Evolutionary conservation across 2,888 invertebrate genomes (phyloP).

Genomic region (Lomographa bimaculata): DNA sequence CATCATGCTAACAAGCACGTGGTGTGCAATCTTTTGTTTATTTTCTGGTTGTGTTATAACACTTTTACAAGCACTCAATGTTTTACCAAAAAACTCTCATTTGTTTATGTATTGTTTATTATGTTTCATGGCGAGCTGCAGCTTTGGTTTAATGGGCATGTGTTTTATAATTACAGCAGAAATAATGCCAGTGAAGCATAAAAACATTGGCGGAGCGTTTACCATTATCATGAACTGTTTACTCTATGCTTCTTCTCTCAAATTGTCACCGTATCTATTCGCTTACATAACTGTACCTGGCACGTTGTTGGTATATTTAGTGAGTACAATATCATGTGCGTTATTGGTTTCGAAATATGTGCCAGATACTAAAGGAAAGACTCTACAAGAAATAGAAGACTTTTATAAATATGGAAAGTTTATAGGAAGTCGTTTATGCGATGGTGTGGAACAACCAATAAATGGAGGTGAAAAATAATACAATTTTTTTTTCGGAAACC

Average conservation of each 20-base stretch:
- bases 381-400: no score
- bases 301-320: constrained; percentile 1
- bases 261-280: background rate
- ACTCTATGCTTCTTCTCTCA: background rate
- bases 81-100: constrained; percentile 1
- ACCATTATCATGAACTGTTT: background rate
- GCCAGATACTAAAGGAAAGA: constrained; percentile 35
- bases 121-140: background rate
- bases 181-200: no score
- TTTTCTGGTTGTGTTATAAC: background rate
- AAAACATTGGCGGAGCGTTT: no score
- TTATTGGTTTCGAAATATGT: constrained; percentile 31
- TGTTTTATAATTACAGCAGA: no score
- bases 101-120: background rate
- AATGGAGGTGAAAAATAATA: no score
- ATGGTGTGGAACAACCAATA: no score
- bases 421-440: background rate
- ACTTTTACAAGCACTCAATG: background rate
- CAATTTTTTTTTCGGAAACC: no score
- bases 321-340: background rate
- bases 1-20: background rate
- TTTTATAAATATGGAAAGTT: constrained; percentile 21
- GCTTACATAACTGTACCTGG: background rate
- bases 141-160: constrained; percentile 1
- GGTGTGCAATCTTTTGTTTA: background rate